Percentiles rank a stretch among this genome's conserved stretches.
phyloP scores from a whole-genome alignment of 2,797 vertebrate genomes.

The Mus minutoides region DNA sequence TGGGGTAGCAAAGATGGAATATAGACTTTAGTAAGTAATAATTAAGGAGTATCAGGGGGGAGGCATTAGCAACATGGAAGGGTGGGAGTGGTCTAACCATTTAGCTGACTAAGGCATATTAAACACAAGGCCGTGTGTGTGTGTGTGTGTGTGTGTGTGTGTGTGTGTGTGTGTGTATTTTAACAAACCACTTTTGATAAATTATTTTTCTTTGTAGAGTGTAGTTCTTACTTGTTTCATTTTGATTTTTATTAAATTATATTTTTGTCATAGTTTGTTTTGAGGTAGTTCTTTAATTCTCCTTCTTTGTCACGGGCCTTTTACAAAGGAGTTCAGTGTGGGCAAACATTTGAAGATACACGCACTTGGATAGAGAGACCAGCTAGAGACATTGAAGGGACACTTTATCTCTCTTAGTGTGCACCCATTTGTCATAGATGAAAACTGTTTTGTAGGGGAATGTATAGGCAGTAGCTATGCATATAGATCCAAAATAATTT shows the following conservation, averaged over 20 bases:
- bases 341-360: neutral
- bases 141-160: no score
- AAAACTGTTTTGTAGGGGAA: neutral
- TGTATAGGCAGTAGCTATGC: neutral
- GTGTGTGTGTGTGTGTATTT: neutral
- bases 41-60: neutral
- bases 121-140: neutral
- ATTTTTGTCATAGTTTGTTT: neutral
- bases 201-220: neutral
- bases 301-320: neutral
- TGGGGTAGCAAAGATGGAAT: neutral
- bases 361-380: neutral
- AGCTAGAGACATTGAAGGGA: neutral
- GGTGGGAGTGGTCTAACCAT: neutral
- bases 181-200: neutral
- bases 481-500: neutral
- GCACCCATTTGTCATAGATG: neutral
- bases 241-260: constrained; percentile 7
- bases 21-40: neutral
- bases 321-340: neutral
- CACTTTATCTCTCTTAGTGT: neutral
- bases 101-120: neutral
- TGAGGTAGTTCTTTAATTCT: neutral
- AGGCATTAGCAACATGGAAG: neutral
- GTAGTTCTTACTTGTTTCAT: neutral